Conservation (phyloP, 2,113 vertebrate genomes). For the Panurus biarmicus region DNA sequence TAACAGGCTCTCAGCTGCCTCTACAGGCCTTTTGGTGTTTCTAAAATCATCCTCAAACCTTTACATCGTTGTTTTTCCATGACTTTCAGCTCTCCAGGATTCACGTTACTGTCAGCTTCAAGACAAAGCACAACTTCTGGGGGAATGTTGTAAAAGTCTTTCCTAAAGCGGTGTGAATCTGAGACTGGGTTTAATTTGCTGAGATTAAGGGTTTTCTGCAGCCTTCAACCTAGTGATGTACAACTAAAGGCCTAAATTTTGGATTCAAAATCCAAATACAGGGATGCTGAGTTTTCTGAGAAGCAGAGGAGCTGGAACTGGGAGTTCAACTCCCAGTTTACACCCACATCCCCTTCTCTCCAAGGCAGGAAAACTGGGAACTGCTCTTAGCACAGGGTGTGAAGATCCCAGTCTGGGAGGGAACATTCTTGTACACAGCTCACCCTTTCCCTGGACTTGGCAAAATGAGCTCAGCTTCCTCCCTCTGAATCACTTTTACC, state of each 20-base stretch:
- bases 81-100: background rate
- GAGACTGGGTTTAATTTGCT: background rate
- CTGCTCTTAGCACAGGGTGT: background rate
- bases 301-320: background rate
- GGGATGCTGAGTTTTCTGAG: background rate
- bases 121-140: background rate
- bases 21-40: background rate
- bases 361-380: background rate
- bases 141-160: background rate
- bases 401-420: background rate
- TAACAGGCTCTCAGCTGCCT: background rate
- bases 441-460: conserved; percentile 21
- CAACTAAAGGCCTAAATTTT: background rate
- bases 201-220: background rate
- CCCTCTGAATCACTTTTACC: background rate
- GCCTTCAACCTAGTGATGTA: background rate
- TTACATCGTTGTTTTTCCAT: background rate
- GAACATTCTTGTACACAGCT: background rate
- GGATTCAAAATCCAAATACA: background rate
- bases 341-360: background rate
- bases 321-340: background rate
- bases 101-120: background rate
- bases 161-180: background rate
- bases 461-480: conserved; percentile 13
- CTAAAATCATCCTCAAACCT: background rate